Evolutionary conservation across 2,113 vertebrate species (phyloP).

Genomic region (cattle (Bos taurus)): DNA sequence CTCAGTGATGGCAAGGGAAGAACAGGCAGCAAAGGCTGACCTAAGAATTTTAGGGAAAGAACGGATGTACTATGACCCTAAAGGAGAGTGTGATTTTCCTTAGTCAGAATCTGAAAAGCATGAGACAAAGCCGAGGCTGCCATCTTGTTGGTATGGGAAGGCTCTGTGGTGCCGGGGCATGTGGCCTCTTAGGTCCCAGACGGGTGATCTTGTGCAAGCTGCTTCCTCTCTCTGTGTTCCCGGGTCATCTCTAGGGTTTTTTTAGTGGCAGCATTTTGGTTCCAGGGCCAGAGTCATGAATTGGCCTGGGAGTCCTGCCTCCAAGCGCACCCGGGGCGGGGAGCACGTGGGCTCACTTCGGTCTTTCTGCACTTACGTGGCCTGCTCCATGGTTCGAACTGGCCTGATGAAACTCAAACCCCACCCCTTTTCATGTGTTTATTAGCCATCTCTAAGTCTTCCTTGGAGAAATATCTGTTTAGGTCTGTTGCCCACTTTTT

Average conservation of each 20-base stretch:
- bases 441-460: neutral
- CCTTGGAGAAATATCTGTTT: neutral
- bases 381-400: neutral
- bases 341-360: fast-evolving
- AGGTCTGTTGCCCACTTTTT: neutral
- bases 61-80: neutral
- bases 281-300: neutral
- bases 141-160: neutral
- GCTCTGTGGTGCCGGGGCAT: neutral
- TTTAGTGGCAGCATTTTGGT: neutral
- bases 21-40: neutral
- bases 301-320: neutral
- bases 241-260: neutral
- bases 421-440: neutral
- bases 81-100: neutral
- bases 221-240: neutral
- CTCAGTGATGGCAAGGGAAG: neutral
- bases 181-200: neutral
- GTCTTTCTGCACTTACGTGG: neutral
- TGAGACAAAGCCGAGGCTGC: neutral
- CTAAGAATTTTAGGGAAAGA: neutral
- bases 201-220: neutral
- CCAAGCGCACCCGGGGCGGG: fast-evolving
- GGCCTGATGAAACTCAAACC: neutral
- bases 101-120: neutral